phyloP scores from a whole-genome alignment of 1,140 invertebrate genomes.

The Stegodyphus mimosarum region DNA sequence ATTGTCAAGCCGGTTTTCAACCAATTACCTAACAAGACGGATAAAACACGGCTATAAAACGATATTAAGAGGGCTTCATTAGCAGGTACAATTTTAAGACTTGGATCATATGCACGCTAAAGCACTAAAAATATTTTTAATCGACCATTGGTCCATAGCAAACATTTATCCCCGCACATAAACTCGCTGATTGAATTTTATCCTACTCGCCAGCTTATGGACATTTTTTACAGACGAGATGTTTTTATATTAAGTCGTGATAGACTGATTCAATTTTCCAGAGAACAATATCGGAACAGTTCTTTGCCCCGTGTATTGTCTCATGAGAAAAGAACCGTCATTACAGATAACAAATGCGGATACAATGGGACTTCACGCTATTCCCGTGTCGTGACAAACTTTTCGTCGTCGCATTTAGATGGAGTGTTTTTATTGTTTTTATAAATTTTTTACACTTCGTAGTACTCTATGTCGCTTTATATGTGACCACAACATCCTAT shows the following conservation, averaged over 20 bases:
- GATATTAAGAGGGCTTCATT: neutral
- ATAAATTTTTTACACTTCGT: neutral
- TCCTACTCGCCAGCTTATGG: neutral
- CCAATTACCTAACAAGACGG: neutral
- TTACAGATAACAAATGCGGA: constrained; percentile 10
- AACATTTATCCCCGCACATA: neutral
- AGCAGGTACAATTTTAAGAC: neutral
- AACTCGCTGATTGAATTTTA: neutral
- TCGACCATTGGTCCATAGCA: neutral
- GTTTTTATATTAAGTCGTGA: neutral
- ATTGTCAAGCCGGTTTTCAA: neutral
- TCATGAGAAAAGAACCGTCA: neutral
- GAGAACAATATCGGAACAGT: neutral
- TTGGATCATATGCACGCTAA: neutral
- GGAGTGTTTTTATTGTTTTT: neutral
- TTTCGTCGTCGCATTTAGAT: constrained; percentile 14
- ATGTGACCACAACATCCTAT: neutral
- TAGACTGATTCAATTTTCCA: neutral
- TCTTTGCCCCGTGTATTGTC: neutral
- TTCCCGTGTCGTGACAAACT: constrained; percentile 3
- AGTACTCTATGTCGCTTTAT: neutral
- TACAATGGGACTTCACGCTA: constrained; percentile 9
- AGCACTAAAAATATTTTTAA: neutral
- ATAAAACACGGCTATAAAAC: neutral
- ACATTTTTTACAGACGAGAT: neutral